Conservation (phyloP, 2,888 invertebrate genomes). For the Troides oblongomaculatus region DNA sequence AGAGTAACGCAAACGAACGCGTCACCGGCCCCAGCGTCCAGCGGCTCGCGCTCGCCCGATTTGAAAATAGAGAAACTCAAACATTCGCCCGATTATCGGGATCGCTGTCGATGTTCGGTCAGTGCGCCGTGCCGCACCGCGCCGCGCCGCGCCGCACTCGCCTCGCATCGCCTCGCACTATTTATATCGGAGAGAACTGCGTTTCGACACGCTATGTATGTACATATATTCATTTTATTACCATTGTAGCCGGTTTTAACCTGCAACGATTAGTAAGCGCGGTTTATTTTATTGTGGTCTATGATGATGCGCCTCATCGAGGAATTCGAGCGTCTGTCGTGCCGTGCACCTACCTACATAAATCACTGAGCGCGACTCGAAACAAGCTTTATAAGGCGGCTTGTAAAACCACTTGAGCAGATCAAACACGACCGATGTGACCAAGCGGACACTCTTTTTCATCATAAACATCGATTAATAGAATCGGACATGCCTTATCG, state of each 20-base stretch:
- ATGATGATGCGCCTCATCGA: conserved; percentile 55
- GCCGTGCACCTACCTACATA: conserved; percentile 30
- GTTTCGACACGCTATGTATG: conserved; percentile 72
- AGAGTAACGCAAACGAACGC: conserved; percentile 43
- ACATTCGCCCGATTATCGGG: conserved; percentile 75
- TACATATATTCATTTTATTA: conserved; percentile 74
- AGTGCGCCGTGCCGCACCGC: conserved; percentile 73
- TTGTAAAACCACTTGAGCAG: conserved; percentile 20
- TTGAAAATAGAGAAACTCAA: conserved; percentile 77
- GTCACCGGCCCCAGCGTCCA: conserved; percentile 50
- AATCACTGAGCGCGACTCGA: conserved; percentile 28
- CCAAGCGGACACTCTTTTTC: conserved; percentile 17
- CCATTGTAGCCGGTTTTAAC: conserved; percentile 77
- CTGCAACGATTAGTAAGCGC: conserved; percentile 69
- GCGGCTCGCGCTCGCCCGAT: conserved; percentile 58
- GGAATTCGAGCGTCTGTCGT: conserved; percentile 34
- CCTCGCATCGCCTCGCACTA: conserved; percentile 69
- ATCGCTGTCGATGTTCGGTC: conserved; percentile 77
- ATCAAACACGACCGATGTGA: conserved; percentile 26
- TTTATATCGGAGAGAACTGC: conserved; percentile 74
- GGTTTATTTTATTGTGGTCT: conserved; percentile 66
- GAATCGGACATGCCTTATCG: conserved; percentile 19
- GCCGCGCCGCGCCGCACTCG: conserved; percentile 65
- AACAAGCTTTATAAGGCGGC: conserved; percentile 26
- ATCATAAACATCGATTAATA: conserved; percentile 5